phyloP scores from a whole-genome alignment of 2,113 vertebrate genomes.

The Psophia crepitans region DNA sequence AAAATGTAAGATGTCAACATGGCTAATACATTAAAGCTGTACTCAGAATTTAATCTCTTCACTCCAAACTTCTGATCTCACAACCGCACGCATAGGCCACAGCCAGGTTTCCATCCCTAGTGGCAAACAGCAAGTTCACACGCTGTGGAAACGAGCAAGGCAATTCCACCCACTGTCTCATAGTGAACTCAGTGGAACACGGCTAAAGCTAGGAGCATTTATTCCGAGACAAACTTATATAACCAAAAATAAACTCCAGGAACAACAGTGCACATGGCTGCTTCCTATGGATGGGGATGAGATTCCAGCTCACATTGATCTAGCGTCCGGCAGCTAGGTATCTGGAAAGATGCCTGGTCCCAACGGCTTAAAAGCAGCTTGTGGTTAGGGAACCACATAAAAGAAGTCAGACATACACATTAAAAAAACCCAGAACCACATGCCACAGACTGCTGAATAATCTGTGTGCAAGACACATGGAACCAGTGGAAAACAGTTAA shows the following conservation, averaged over 20 bases:
- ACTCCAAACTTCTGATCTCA: background rate
- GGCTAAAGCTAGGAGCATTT: background rate
- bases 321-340: background rate
- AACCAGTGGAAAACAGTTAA: background rate
- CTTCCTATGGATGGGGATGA: background rate
- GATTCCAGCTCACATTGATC: background rate
- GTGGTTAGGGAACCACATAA: background rate
- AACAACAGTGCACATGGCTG: background rate
- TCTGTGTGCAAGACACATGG: background rate
- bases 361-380: background rate
- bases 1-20: background rate
- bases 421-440: background rate
- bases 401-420: background rate
- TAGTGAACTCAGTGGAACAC: background rate
- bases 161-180: background rate
- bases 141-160: background rate
- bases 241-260: background rate
- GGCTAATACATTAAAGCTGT: background rate
- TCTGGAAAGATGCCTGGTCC: background rate
- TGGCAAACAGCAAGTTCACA: background rate
- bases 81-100: fast-evolving
- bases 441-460: background rate
- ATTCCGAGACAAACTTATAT: background rate
- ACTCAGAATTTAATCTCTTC: background rate
- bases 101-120: background rate